Base-by-base conservation (phyloP, 2,797 vertebrate species). In the Garrulus glandarius region DNA sequence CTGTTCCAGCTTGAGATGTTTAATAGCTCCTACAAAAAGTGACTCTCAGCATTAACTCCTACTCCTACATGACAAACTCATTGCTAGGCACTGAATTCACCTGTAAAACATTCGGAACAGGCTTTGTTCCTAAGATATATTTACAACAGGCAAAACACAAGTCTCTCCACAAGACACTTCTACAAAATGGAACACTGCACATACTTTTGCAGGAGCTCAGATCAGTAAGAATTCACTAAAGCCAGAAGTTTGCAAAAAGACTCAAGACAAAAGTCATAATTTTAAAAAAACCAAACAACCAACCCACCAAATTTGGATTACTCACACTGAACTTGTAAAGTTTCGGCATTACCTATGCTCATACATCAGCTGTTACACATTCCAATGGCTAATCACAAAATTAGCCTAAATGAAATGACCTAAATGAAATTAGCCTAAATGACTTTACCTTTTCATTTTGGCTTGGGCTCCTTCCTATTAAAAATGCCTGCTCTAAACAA, bases 11-110 rank as follows among this genome's bases (percentile, higher is more conserved):
- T 32, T 16, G 59, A 61, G 67, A 32, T 26, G 14, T 24, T 43
- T 53, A 11, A 27, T 2, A 92, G 50, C 26, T 76, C 43, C 47
- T 57, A 50, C 20, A 65, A 20, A 43, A 87, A 13, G 50, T 34
- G 74, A 87, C 50, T 75, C 50, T 72, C 30, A 68, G 36, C 46
- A 76, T 50, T 36, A 71, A 46, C 22, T 69, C 46, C 75, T 44
- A 53, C 65, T 75, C 60, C 75, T 41, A 56, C 57, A 34, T 24
- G 24, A 81, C n/a, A 43, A 71, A 90, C 49, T 46, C 19, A 69
- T 6, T 61, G 39, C n/a, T 43, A 70, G 0, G 0, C 15, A 74
- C 70, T 36, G 30, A 75, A 61, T 15, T 49, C 1, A 4, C 11
- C 53, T 64, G 17, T 14, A 56, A 88, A 34, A 71, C 11, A 13